These are phyloP conservation scores for Megaceryle alcyon DNA, from an alignment of 2,797 vertebrate species.

Conservation along the genomic window DNA sequence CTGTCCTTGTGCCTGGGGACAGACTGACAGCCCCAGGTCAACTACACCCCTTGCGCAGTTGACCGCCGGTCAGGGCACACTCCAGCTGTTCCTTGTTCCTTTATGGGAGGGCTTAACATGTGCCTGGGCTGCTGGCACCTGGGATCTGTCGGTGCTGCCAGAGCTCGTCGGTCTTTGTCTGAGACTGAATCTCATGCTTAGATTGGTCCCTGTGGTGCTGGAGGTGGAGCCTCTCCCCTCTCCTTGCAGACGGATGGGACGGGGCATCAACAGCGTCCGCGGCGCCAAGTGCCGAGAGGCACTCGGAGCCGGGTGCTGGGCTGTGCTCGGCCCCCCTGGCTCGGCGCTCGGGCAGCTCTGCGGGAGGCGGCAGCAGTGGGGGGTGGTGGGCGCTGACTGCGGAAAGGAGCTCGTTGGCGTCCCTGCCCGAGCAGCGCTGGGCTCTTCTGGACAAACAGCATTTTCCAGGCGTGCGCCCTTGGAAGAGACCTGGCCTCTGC, in stretches of 20 bases:
- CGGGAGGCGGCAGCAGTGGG: neutral
- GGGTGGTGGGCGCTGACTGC: neutral
- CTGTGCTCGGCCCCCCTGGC: neutral
- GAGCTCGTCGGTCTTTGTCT: accelerated
- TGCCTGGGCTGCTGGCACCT: neutral
- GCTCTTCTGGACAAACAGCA: neutral
- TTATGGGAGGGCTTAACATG: neutral
- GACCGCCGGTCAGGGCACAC: neutral
- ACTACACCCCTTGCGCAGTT: neutral
- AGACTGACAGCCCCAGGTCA: neutral
- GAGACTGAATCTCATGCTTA: neutral
- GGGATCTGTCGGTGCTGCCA: neutral
- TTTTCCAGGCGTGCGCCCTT: neutral
- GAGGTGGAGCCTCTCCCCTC: neutral
- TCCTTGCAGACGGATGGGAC: neutral
- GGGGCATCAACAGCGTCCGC: neutral
- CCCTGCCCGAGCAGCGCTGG: accelerated
- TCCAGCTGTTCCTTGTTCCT: neutral
- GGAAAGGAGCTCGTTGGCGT: neutral
- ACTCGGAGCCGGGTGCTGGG: neutral
- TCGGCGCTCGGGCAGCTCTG: neutral
- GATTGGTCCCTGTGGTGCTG: neutral
- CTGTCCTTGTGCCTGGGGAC: neutral
- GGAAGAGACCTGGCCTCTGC: neutral
- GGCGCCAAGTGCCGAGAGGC: neutral